A percentile compares a stretch with the other conserved stretches of the same genome.
phyloP scores from a whole-genome alignment of 2,113 vertebrate species.

The Oceanodroma tethys region DNA sequence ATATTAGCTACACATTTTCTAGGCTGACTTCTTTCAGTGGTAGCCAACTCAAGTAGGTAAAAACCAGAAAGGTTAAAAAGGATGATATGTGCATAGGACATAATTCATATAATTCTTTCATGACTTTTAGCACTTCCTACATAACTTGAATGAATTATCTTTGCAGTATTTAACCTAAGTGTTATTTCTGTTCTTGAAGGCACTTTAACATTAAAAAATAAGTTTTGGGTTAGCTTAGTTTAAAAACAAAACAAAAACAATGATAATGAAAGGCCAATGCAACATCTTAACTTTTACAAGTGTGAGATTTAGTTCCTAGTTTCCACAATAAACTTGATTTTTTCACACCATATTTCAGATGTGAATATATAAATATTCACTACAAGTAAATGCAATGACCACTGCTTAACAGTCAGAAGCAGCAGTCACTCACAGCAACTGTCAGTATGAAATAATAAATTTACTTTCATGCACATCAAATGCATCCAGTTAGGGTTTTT shows the following conservation, averaged over 20 bases:
- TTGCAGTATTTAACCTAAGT: background rate
- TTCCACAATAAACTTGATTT: background rate
- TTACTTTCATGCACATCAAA: background rate
- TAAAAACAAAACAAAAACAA: background rate
- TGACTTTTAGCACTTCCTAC: background rate
- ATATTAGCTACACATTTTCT: constrained; percentile 43
- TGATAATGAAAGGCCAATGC: background rate
- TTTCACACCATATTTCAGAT: background rate
- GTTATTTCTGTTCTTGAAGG: background rate
- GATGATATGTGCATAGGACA: background rate
- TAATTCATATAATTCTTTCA: background rate
- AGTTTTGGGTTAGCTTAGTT: background rate
- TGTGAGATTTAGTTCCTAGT: background rate
- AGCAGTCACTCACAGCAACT: background rate
- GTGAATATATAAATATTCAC: background rate
- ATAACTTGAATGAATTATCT: background rate
- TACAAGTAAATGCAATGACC: background rate
- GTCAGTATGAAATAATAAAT: background rate
- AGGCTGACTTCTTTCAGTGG: background rate
- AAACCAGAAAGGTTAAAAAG: background rate
- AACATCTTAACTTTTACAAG: background rate
- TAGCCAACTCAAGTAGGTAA: constrained; percentile 8
- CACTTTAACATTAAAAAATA: background rate
- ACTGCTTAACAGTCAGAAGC: background rate
- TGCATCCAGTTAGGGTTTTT: background rate